A percentile compares a stretch with the other conserved stretches of the same genome.
Conservation (phyloP, 2,113 vertebrate genomes). For the Gymnogyps californianus region DNA sequence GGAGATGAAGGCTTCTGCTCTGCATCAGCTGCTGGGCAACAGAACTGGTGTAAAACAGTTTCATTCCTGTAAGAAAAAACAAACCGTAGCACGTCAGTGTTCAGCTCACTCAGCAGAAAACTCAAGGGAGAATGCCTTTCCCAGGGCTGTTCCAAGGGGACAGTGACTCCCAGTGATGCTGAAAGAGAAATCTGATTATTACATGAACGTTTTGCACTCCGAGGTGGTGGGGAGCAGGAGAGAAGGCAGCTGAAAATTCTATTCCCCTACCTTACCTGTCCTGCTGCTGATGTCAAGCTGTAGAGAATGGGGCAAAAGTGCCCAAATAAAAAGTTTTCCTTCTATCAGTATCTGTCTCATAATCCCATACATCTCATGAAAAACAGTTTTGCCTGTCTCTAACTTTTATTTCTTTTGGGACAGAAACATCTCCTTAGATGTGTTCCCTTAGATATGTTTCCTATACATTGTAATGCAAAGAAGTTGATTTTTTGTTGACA, state of each 20-base stretch:
- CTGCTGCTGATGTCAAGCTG: neutral
- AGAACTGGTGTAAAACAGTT: conserved; percentile 97
- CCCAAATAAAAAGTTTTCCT: neutral
- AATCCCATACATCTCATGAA: neutral
- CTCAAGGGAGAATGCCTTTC: neutral
- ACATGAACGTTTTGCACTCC: neutral
- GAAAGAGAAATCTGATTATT: neutral
- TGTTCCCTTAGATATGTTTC: neutral
- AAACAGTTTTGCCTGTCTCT: neutral
- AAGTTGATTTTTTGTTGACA: neutral
- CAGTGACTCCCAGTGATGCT: neutral
- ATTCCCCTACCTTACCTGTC: neutral
- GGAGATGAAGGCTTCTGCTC: conserved; percentile 82
- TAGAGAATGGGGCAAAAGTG: neutral
- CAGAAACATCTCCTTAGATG: neutral
- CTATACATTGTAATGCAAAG: neutral
- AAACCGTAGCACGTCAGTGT: conserved; percentile 19
- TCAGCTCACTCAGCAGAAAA: conserved; percentile 5
- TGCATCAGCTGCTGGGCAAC: conserved; percentile 92
- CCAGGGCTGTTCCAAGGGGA: neutral
- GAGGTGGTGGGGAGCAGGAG: neutral
- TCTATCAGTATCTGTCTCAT: neutral
- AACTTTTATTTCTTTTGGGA: neutral
- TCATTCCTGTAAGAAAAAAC: conserved; percentile 84
- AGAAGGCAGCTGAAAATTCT: neutral